Evolutionary conservation across 2,113 vertebrate genomes (phyloP).

Genomic region (Malurus melanocephalus): DNA sequence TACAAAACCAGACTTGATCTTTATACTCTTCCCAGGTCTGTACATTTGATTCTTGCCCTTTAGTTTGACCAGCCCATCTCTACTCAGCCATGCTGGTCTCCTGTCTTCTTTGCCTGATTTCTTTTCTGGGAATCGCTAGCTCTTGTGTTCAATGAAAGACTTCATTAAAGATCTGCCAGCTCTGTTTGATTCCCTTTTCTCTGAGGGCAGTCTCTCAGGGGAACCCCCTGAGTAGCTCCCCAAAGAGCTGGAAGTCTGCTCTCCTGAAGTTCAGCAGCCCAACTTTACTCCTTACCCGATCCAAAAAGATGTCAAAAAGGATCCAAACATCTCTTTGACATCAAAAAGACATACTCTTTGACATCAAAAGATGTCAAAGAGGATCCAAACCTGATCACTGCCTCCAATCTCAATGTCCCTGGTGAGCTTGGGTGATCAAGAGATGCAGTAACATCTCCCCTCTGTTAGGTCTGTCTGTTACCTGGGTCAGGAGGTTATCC

Average conservation of each 20-base stretch:
- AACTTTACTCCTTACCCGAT: not conserved
- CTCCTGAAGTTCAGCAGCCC: not conserved
- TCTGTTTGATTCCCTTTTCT: not conserved
- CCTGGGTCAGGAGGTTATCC: not conserved
- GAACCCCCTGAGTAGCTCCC: not conserved
- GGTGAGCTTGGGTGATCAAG: not conserved
- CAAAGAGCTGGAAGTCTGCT: not conserved
- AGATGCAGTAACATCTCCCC: fast-evolving
- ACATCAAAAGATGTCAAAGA: no score
- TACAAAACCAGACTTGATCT: not conserved
- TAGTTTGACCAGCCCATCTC: not conserved
- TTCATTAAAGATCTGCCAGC: not conserved
- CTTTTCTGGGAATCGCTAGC: fast-evolving
- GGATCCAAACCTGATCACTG: fast-evolving
- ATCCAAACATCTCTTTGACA: no score
- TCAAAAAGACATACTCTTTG: no score
- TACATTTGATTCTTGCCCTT: not conserved
- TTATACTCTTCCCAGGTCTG: not conserved
- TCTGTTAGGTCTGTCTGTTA: not conserved
- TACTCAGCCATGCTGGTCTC: not conserved
- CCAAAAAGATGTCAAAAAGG: no score
- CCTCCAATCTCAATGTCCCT: not conserved
- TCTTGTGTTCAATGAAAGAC: not conserved
- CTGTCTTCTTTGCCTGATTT: not conserved
- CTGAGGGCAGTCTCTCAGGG: not conserved